Conservation (phyloP, 2,888 invertebrate species). For the Troides aeacus region DNA sequence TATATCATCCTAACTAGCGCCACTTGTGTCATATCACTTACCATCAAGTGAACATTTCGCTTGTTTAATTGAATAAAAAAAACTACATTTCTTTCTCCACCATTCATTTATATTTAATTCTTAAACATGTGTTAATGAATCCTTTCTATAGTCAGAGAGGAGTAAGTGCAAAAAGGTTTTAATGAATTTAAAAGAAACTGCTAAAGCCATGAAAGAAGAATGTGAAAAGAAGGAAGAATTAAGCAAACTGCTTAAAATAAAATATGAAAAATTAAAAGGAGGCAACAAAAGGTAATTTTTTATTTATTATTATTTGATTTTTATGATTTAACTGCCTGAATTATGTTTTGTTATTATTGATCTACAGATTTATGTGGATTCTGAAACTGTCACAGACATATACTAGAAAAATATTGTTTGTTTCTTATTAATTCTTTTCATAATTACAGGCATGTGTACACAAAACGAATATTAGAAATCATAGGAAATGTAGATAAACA, state of each 20-base stretch:
- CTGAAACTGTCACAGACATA: too few species aligned
- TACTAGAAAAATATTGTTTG: too few species aligned
- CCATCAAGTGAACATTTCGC: too few species aligned
- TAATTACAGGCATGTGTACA: slow-evolving; percentile 88
- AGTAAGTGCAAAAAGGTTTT: slow-evolving; percentile 58
- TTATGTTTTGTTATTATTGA: too few species aligned
- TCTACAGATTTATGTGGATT: too few species aligned
- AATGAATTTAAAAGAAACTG: slow-evolving; percentile 58
- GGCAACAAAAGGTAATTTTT: slow-evolving; percentile 68
- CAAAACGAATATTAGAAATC: slow-evolving; percentile 95
- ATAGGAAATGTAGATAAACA: slow-evolving; percentile 97
- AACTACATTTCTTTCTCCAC: too few species aligned
- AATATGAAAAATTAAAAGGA: slow-evolving; percentile 80
- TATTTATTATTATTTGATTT: background rate
- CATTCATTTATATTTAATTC: too few species aligned
- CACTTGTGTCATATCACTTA: too few species aligned
- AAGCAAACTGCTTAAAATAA: slow-evolving; percentile 80
- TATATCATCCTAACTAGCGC: too few species aligned
- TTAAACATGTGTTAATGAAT: background rate
- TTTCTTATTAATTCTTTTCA: background rate
- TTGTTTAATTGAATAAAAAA: too few species aligned
- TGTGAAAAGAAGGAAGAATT: slow-evolving; percentile 79
- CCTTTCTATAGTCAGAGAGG: slow-evolving; percentile 59
- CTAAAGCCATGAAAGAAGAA: slow-evolving; percentile 68
- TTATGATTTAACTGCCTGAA: slow-evolving; percentile 4